A percentile compares a stretch with the other conserved stretches of the same genome.
These are phyloP conservation scores for Characodon lateralis DNA, from an alignment of 2,797 vertebrate genomes.

Conservation along the genomic window DNA sequence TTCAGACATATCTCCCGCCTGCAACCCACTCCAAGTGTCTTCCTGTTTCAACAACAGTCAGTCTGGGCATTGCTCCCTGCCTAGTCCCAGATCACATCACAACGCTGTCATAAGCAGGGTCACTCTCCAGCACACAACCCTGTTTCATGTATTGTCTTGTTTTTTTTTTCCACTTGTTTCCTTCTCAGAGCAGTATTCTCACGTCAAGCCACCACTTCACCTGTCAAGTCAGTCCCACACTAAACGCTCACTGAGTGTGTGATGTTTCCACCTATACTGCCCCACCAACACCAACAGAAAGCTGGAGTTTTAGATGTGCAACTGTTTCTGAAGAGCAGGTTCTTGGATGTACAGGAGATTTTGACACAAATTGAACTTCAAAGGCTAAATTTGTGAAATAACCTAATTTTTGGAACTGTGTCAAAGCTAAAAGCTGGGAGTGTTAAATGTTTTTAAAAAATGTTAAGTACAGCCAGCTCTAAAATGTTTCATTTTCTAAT, in stretches of 20 bases:
- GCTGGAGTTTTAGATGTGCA: slow-evolving; percentile 63
- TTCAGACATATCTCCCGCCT: neutral
- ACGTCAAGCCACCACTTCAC: slow-evolving; percentile 51
- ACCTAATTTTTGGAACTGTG: neutral
- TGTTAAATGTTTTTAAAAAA: neutral
- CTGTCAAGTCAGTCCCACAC: slow-evolving; percentile 54
- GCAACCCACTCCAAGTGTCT: slow-evolving; percentile 2
- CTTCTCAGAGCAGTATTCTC: slow-evolving; percentile 44
- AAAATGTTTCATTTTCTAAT: neutral
- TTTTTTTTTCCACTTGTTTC: slow-evolving; percentile 7
- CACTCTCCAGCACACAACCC: slow-evolving; percentile 61
- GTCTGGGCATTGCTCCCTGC: slow-evolving; percentile 38
- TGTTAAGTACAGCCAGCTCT: slow-evolving; percentile 9
- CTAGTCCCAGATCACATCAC: slow-evolving; percentile 54
- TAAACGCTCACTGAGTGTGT: slow-evolving; percentile 32
- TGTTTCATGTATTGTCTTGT: slow-evolving; percentile 51
- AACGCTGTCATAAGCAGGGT: slow-evolving; percentile 54
- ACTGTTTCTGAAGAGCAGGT: slow-evolving; percentile 39
- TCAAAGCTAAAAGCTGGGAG: neutral
- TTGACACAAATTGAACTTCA: neutral
- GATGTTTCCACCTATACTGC: slow-evolving; percentile 37
- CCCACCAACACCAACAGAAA: slow-evolving; percentile 35
- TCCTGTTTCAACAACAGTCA: slow-evolving; percentile 50
- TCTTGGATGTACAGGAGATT: neutral
- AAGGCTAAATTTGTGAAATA: slow-evolving; percentile 3